A percentile compares a stretch with the other conserved stretches of the same genome.
These are phyloP conservation scores for Caenorhabditis sulstoni DNA, from an alignment of 2,888 invertebrate genomes.

Conservation along the genomic window DNA sequence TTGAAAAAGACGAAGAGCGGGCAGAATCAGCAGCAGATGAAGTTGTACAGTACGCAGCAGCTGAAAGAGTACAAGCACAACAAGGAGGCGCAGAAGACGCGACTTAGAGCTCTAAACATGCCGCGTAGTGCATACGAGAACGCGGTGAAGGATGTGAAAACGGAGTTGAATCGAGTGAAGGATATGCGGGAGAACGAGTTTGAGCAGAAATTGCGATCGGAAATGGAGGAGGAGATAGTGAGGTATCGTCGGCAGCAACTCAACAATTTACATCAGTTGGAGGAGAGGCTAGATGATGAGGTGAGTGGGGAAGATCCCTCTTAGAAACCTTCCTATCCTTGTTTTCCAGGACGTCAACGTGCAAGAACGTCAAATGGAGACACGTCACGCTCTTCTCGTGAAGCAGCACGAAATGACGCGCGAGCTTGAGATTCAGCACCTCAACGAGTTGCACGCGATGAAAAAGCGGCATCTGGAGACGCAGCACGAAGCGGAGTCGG, in stretches of 20 bases:
- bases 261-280: slow-evolving; percentile 58
- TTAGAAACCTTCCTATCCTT: neutral
- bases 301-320: slow-evolving; percentile 18
- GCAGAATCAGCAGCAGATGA: slow-evolving; percentile 91
- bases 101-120: slow-evolving; percentile 45
- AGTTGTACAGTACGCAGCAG: slow-evolving; percentile 92
- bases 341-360: slow-evolving; percentile 90
- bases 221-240: slow-evolving; percentile 62
- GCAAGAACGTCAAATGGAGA: slow-evolving; percentile 94
- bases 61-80: slow-evolving; percentile 95
- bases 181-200: slow-evolving; percentile 54
- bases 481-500: slow-evolving; percentile 78
- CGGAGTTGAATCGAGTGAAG: slow-evolving; percentile 60
- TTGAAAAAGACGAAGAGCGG: slow-evolving; percentile 88
- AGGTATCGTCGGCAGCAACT: slow-evolving; percentile 64
- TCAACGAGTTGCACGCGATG: slow-evolving; percentile 91
- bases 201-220: slow-evolving; percentile 57
- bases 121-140: slow-evolving; percentile 51
- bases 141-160: slow-evolving; percentile 62
- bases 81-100: slow-evolving; percentile 93
- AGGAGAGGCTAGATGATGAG: slow-evolving; percentile 68
- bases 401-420: slow-evolving; percentile 97
- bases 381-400: slow-evolving; percentile 93
- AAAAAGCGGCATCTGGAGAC: slow-evolving; percentile 84
- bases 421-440: slow-evolving; percentile 95